These are phyloP conservation scores for Slavum lentiscoides DNA, from an alignment of 2,888 invertebrate species.

Conservation along the genomic window DNA sequence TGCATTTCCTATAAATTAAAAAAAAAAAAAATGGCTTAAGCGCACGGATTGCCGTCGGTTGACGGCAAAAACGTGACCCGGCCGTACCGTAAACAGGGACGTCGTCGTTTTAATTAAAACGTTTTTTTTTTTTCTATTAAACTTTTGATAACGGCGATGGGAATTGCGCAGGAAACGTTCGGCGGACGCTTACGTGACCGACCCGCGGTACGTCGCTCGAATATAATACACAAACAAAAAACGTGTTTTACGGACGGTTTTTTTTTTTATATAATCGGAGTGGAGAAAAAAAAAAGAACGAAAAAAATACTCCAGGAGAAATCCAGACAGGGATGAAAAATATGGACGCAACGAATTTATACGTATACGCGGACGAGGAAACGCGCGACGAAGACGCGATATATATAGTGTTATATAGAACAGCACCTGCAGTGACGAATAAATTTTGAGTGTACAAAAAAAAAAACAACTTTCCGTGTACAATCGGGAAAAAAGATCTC, in stretches of 20 bases:
- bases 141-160: conserved; percentile 18
- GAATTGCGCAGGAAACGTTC: conserved; percentile 10
- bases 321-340: not conserved
- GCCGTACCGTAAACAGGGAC: conserved; percentile 3
- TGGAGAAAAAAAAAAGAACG: not conserved
- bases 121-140: conserved; percentile 28
- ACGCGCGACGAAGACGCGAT: not conserved
- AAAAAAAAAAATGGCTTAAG: too few relatives aligned
- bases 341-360: not conserved
- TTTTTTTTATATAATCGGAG: conserved; percentile 14
- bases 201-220: not conserved
- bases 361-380: not conserved
- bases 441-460: not conserved
- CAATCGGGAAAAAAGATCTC: not conserved
- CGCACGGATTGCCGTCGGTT: conserved; percentile 21
- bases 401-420: too few relatives aligned
- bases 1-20: too few relatives aligned
- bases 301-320: not conserved
- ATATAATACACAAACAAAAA: conserved; percentile 34
- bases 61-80: conserved; percentile 36
- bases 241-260: conserved; percentile 3
- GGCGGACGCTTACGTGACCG: conserved; percentile 20
- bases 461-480: too few relatives aligned
- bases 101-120: conserved; percentile 42
- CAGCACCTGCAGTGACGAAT: not conserved